These are phyloP conservation scores for Dromaius novaehollandiae DNA, from an alignment of 2,113 vertebrate species.

Conservation along the genomic window DNA sequence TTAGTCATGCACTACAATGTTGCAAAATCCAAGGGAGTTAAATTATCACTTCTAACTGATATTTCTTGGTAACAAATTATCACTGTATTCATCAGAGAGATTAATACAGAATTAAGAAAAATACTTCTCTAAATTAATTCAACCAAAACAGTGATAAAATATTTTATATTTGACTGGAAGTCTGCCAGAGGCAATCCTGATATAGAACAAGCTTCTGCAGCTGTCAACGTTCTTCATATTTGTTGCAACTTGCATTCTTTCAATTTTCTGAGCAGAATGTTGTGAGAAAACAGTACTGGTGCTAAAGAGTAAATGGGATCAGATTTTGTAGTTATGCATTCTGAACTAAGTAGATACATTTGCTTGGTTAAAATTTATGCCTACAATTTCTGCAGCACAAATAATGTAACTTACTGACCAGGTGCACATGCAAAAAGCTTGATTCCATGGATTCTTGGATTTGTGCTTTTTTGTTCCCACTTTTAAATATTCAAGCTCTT, in stretches of 20 bases:
- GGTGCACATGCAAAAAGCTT: background rate
- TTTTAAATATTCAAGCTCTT: background rate
- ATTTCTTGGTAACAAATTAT: constrained; percentile 54
- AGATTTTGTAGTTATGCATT: background rate
- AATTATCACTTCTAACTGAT: constrained; percentile 57
- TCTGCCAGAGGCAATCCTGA: background rate
- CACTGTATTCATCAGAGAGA: constrained; percentile 36
- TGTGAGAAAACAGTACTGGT: background rate
- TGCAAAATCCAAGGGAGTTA: constrained; percentile 45
- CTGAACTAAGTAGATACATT: background rate
- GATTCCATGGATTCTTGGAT: background rate
- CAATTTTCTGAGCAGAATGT: background rate
- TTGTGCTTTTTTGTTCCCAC: fast-evolving
- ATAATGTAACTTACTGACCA: background rate
- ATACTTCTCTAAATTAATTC: constrained; percentile 44
- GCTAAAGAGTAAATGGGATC: background rate
- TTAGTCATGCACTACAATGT: constrained; percentile 20
- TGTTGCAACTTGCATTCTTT: background rate
- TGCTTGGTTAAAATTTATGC: background rate
- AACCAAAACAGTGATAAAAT: constrained; percentile 14
- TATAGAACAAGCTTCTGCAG: background rate
- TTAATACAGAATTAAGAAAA: constrained; percentile 45
- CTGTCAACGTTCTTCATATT: constrained; percentile 13
- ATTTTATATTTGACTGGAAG: constrained; percentile 28
- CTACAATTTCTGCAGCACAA: background rate